Evolutionary conservation across 2,797 vertebrate species (phyloP).

Genomic region (Columba guinea): DNA sequence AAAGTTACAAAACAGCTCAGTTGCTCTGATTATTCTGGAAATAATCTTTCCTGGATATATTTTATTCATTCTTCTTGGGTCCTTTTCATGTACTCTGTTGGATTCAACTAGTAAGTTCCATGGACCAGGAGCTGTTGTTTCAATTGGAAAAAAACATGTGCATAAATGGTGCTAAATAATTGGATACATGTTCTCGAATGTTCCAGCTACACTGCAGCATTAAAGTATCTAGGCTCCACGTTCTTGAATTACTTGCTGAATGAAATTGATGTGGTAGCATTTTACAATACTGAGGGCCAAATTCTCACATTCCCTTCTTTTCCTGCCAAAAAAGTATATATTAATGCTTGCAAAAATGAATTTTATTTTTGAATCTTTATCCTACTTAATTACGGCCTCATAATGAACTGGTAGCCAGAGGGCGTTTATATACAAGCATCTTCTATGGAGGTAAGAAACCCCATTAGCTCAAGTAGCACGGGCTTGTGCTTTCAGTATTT

Average conservation of each 20-base stretch:
- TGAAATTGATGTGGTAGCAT: not conserved
- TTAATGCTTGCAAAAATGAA: not conserved
- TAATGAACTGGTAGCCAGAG: not conserved
- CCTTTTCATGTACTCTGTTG: not conserved
- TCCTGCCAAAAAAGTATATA: not conserved
- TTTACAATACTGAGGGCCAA: not conserved
- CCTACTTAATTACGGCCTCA: not conserved
- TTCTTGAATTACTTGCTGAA: not conserved
- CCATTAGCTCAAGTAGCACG: not conserved
- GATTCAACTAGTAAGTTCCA: not conserved
- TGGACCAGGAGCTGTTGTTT: not conserved
- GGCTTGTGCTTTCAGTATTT: not conserved
- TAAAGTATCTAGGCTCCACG: not conserved
- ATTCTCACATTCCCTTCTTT: not conserved
- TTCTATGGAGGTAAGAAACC: not conserved
- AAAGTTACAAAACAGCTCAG: not conserved
- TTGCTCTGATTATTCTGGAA: not conserved
- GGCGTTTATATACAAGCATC: not conserved
- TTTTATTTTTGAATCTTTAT: constrained; percentile 19
- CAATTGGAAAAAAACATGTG: not conserved
- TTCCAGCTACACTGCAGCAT: not conserved
- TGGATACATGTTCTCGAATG: not conserved
- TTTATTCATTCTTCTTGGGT: not conserved
- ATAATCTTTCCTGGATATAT: not conserved
- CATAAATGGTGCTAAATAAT: not conserved